Evolutionary conservation across 64 coral and sea anemone species (phyloP), one percentile per base, ranked within the genome.

Genomic region (Dendrophyllia cribrosa): DNA sequence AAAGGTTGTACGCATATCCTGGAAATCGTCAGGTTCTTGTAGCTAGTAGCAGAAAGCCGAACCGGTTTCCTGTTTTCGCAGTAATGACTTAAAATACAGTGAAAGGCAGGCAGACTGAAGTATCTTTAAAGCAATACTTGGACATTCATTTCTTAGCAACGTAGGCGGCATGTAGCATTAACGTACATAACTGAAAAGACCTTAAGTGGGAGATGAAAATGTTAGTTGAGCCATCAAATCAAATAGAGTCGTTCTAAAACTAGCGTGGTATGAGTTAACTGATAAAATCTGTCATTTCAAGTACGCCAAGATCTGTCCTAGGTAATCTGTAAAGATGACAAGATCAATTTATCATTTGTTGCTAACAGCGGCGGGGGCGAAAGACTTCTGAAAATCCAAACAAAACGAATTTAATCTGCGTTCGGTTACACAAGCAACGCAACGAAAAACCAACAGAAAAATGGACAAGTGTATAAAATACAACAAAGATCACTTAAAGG

Each of bases 291-390:
- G 16, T 46, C 79, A 66, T 47, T 13, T 15, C 2, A 66, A 62
- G 79, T 21, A 16, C 12, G 59, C 34, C 16, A 63, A 47, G 16
- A 83, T 83, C n/a, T 43, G 15, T 1, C 17, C 22, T 13, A 66
- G 59, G 61, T 83, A 66, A 83, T 66, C 79, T 48, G 34, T n/a
- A 47, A 65, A 66, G 59, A 43, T 83, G 26, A 45, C 59, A 49
- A 48, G 34, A 66, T 63, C 74, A 65, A 64, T 63, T 47, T 66
- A 66, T 83, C 43, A 43, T 34, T 16, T 83, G 59, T 11, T 17
- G 26, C 24, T 65, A 19, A n/a, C 24, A 66, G n/a, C 78, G 22
- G 34, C 14, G 16, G 7, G 74, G 48, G 19, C 1, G 21, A 76
- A 73, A n/a, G 10, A 9, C 21, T 79, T 26, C 13, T 6, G 3